Evolutionary conservation across 2,113 vertebrate genomes (phyloP).

Genomic region (Tupaia tana): DNA sequence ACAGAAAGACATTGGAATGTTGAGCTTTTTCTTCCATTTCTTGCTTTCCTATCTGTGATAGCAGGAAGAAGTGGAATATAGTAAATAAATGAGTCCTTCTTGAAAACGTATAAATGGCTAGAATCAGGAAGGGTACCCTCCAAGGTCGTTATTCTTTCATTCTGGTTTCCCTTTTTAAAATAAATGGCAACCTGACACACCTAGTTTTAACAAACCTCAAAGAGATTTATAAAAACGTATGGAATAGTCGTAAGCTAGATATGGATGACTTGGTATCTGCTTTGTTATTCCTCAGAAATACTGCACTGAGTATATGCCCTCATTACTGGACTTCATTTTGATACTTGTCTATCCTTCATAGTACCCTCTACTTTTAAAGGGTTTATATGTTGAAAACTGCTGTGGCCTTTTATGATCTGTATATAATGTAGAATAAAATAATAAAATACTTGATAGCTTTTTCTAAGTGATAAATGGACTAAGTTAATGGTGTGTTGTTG

Average conservation of each 20-base stretch:
- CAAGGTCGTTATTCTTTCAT: constrained; percentile 23
- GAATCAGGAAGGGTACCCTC: constrained; percentile 3
- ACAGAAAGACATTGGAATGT: neutral
- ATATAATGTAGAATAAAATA: constrained; percentile 91
- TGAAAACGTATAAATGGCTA: neutral
- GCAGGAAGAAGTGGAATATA: neutral
- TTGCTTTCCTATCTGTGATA: neutral
- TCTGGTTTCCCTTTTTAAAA: constrained; percentile 43
- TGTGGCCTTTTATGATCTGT: constrained; percentile 92
- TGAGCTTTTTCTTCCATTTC: constrained; percentile 24
- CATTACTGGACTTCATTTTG: constrained; percentile 85
- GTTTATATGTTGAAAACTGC: constrained; percentile 90
- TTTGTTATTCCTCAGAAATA: constrained; percentile 63
- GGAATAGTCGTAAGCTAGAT: constrained; percentile 11
- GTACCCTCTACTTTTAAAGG: constrained; percentile 89
- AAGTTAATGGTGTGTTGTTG: constrained; percentile 55
- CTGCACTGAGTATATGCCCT: constrained; percentile 83
- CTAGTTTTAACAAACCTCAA: constrained; percentile 7
- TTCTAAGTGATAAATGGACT: constrained; percentile 80
- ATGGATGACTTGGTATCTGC: constrained; percentile 36
- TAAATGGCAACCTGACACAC: constrained; percentile 16
- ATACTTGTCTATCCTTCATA: constrained; percentile 86
- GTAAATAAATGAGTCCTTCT: neutral
- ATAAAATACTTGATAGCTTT: constrained; percentile 89
- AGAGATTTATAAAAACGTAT: constrained; percentile 31